Base-by-base conservation (phyloP, 2,113 vertebrate genomes). In the Heterotilapia buettikoferi region DNA sequence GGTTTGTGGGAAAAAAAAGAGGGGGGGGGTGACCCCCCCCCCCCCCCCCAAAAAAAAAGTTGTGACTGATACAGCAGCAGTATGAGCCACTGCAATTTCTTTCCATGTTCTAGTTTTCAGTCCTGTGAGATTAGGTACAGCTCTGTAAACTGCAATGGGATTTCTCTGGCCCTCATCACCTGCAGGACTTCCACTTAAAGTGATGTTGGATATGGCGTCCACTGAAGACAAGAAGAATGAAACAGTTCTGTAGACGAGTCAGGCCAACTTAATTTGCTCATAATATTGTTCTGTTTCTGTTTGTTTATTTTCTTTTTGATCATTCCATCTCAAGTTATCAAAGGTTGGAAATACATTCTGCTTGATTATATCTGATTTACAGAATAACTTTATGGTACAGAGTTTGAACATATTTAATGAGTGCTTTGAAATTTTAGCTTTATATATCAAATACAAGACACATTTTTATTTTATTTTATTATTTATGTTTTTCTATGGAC, bases 71-170 rank as follows among this genome's bases (percentile, higher is more conserved):
- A 97, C 84, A 96, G 96, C 95, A 98, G 97, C 95, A 98, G 94
- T 9, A 95, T 97, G 82, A 99, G 98, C 84, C 97, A 98, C 90
- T 96, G 94, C 94, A 98, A 98, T 90, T 96, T 96, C 26, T 97
- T 97, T 21, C 97, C 98, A 19, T 96, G 97, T 79, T 94, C 95
- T 26, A 78, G 97, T 19, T 96, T 97, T 91, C 96, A 97, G 24
- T 90, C 97, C 86, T 97, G 97, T 1, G 97, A 97, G 79, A 97
- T 98, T 95, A 98, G 97, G 96, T 97, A 97, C 91, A 98, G 97
- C 82, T 96, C 98, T 0, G 97, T 99, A 92, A 98, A 99, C 86
- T 97, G 97, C 95, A 99, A 98, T 2, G 98, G 98, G 3, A 97
- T 97, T 68, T 98, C 97, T 38, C 95, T 98, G 68, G 97, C 96